Evolutionary conservation across 2,888 invertebrate genomes (phyloP).

Genomic region (Conchocele bisecta): DNA sequence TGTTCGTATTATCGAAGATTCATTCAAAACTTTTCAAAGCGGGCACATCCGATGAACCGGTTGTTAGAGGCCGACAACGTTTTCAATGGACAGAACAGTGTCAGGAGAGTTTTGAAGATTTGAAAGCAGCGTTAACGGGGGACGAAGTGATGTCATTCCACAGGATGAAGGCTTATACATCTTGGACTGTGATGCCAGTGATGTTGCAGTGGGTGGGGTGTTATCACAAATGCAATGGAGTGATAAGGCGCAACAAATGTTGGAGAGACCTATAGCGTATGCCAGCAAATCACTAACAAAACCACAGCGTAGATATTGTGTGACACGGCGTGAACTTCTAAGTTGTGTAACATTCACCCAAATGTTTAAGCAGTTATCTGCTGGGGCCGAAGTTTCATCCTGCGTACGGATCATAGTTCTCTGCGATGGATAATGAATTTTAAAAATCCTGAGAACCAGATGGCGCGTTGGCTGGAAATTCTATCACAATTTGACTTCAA

Average conservation of each 20-base stretch:
- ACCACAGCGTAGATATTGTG: constrained; percentile 41
- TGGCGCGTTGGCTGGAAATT: constrained; percentile 39
- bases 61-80: constrained; percentile 20
- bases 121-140: constrained; percentile 33
- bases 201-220: constrained; percentile 35
- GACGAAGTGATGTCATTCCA: constrained; percentile 39
- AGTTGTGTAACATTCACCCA: constrained; percentile 41
- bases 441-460: constrained; percentile 27
- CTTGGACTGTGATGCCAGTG: constrained; percentile 40
- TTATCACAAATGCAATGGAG: constrained; percentile 46
- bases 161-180: too few species aligned
- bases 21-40: constrained; percentile 23
- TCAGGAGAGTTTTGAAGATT: constrained; percentile 31
- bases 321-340: constrained; percentile 41
- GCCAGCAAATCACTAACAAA: constrained; percentile 45
- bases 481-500: constrained; percentile 35
- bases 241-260: constrained; percentile 17
- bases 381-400: neutral
- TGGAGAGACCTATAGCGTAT: constrained; percentile 37
- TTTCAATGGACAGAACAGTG: constrained; percentile 46
- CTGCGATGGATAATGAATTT: constrained; percentile 44
- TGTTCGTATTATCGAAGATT: constrained; percentile 43
- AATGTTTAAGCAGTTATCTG: constrained; percentile 40
- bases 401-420: constrained; percentile 44
- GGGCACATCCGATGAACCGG: constrained; percentile 23